phyloP scores from a whole-genome alignment of 2,797 vertebrate genomes.

The Pseudocheirus occidentalis region DNA sequence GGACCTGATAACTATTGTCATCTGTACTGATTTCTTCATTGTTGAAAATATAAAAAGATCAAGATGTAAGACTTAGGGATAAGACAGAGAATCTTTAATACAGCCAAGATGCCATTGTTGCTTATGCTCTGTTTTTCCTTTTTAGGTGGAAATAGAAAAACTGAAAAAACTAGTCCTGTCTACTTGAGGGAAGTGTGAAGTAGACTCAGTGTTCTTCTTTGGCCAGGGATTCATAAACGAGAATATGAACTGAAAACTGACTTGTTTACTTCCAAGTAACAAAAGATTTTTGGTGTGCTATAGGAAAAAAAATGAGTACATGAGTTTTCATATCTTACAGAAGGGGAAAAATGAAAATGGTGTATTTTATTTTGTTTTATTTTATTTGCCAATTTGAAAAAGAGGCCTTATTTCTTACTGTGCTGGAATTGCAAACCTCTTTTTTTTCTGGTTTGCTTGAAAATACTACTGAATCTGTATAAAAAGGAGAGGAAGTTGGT shows the following conservation, averaged over 20 bases:
- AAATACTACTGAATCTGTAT: constrained; percentile 98
- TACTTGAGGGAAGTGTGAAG: constrained; percentile 85
- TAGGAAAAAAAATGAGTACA: constrained; percentile 76
- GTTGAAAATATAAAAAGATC: constrained; percentile 35
- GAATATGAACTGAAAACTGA: constrained; percentile 77
- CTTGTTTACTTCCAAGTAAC: constrained; percentile 77
- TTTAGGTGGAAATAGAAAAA: constrained; percentile 94
- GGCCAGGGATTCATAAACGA: constrained; percentile 67
- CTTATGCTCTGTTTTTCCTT: constrained; percentile 66
- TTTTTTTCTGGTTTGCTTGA: constrained; percentile 86
- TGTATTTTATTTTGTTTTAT: constrained; percentile 79
- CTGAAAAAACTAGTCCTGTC: constrained; percentile 91
- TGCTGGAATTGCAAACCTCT: constrained; percentile 89
- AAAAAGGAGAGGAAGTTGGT: constrained; percentile 88
- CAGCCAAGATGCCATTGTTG: constrained; percentile 31
- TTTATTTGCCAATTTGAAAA: constrained; percentile 90
- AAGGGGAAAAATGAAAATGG: constrained; percentile 84
- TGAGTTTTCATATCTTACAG: constrained; percentile 87
- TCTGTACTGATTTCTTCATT: neutral
- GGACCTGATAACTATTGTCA: neutral
- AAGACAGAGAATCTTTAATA: constrained; percentile 26
- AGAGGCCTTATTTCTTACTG: constrained; percentile 98
- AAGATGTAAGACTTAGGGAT: neutral
- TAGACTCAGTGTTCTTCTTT: constrained; percentile 64
- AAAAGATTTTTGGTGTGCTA: constrained; percentile 81